Base-by-base conservation (phyloP, 2,888 invertebrate species). In the Phortica okadai region DNA sequence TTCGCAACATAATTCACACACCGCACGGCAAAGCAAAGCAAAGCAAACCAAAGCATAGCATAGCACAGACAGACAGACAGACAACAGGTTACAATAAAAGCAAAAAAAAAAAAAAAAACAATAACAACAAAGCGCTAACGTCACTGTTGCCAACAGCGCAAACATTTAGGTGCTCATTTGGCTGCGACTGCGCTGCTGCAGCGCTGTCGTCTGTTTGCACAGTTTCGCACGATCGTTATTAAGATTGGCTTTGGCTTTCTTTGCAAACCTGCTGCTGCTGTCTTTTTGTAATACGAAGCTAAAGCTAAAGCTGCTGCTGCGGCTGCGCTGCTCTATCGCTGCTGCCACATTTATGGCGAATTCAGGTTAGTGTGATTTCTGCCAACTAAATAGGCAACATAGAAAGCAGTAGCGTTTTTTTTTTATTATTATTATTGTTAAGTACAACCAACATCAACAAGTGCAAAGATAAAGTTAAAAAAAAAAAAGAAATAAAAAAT, bases 1-100 rank as follows among this genome's bases (percentile, higher is more conserved):
- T 88, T 62, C 88, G 90, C 90, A 90, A 90, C 89, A 89, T 88
- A 90, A 89, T 90, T 89, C 90, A 88, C 89, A 89, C 62, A 62
- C 62, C 33, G 33, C 33, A 33, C 33, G 33, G 33, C 33, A 62
- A 21, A 62, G 10, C 8, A 8, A 2, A 11, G 14, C 50, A 50
- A 50, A 14, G 2, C 50, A 50, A 14, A 50, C 1, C 14, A 8
- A 2, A 11, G 14, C 50, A 50, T 11, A 11, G 14, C 14, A 50
- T 14, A 5, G 8, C 50, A 50, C 10, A 50, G 50, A 50, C 50
- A 33, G 50, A 50, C 50, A 50, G 33, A 33, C 33, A 2, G 33
- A 62, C 88, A 86, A 87, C 86, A 86, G 88, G 87, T 85, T 87
- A 87, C 85, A 66, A 33, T 66, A 66, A 74, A 76, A 70, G 76